Evolutionary conservation across 2,888 invertebrate species (phyloP).

Genomic region (Criorhina ranunculi): DNA sequence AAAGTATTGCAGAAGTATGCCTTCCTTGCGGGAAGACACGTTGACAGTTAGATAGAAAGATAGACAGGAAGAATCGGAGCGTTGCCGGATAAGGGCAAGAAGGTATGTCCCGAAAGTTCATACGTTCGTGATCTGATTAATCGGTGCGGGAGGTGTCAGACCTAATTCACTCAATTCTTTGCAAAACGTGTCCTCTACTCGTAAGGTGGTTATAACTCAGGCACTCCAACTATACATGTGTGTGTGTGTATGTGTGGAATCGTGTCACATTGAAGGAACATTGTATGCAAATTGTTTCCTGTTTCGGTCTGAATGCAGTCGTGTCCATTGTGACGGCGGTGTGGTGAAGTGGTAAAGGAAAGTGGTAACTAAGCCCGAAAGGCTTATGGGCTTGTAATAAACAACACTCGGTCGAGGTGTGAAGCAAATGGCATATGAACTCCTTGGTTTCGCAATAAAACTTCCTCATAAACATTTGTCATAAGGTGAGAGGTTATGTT

Average conservation of each 20-base stretch:
- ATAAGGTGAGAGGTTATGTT: conserved; percentile 67
- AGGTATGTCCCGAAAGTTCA: conserved; percentile 52
- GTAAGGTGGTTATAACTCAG: too few relatives aligned
- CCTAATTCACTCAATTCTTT: conserved; percentile 67
- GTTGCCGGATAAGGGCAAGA: conserved; percentile 56
- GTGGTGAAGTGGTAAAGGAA: background rate
- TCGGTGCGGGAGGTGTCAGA: conserved; percentile 56
- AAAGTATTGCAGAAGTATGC: conserved; percentile 52
- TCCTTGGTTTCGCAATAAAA: conserved; percentile 74
- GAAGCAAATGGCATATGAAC: conserved; percentile 75
- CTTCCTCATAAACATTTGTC: conserved; percentile 76
- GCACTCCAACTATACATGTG: conserved; percentile 1
- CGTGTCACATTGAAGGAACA: conserved; percentile 45
- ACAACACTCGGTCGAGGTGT: conserved; percentile 73
- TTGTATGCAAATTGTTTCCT: conserved; percentile 70
- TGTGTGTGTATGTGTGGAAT: conserved; percentile 15
- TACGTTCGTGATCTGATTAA: conserved; percentile 75
- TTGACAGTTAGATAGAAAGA: conserved; percentile 59
- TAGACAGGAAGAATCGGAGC: conserved; percentile 8
- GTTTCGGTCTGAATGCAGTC: conserved; percentile 52
- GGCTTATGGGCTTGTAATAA: conserved; percentile 69
- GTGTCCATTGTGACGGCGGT: conserved; percentile 30
- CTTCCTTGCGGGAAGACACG: conserved; percentile 59
- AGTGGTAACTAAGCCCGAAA: conserved; percentile 39
- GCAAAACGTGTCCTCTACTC: conserved; percentile 1